phyloP scores from a whole-genome alignment of 2,888 invertebrate genomes.

The Meiosimyza decipiens region DNA sequence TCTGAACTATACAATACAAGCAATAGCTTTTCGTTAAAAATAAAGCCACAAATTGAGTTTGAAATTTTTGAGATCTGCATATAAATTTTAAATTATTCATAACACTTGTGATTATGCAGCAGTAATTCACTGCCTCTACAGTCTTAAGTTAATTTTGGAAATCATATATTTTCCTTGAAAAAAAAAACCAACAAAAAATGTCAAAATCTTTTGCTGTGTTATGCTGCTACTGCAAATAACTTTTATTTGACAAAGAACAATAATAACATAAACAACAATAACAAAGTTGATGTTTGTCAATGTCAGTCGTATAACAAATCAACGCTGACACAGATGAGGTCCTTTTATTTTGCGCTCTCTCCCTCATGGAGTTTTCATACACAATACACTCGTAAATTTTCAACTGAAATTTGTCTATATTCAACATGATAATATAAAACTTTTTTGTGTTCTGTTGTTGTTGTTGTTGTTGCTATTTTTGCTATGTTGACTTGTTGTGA shows the following conservation, averaged over 20 bases:
- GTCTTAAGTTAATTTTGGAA: too few species aligned
- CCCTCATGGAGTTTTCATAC: too few species aligned
- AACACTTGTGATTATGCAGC: not conserved
- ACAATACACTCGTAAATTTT: too few species aligned
- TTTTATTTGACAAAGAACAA: not conserved
- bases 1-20: conserved; percentile 25
- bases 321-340: not conserved
- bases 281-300: conserved; percentile 10
- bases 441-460: not conserved
- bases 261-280: not conserved
- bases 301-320: conserved; percentile 6
- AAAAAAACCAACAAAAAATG: conserved; percentile 2
- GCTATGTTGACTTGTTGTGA: conserved; percentile 21
- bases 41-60: conserved; percentile 27
- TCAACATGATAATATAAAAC: not conserved
- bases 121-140: too few species aligned
- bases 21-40: conserved; percentile 36
- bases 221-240: too few species aligned
- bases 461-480: conserved; percentile 11
- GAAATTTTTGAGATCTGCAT: not conserved
- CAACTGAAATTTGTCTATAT: not conserved
- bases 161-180: too few species aligned
- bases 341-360: not conserved
- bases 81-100: not conserved
- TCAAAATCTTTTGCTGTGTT: not conserved